Conservation (phyloP, 2,113 vertebrate genomes). For the Thamnaconus septentrionalis region DNA sequence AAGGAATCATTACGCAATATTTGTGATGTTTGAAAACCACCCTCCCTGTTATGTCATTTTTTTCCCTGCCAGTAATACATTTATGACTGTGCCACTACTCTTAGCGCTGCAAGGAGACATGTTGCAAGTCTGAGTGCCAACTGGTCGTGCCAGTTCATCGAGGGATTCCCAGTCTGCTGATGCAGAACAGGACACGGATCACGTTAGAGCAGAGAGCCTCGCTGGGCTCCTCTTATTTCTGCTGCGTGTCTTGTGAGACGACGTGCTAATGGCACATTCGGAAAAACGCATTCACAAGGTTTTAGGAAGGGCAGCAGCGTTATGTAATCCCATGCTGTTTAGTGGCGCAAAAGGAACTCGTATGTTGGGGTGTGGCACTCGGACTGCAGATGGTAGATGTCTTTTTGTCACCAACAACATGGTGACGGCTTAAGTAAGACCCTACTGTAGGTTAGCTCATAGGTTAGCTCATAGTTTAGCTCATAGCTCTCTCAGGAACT, state of each 20-base stretch:
- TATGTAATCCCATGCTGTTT: not conserved
- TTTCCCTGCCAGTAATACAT: not conserved
- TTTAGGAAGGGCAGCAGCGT: not conserved
- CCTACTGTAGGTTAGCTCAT: too few species aligned
- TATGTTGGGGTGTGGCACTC: not conserved
- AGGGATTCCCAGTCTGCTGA: not conserved
- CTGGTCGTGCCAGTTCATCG: not conserved
- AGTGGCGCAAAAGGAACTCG: not conserved
- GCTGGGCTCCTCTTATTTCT: too few species aligned
- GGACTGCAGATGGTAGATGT: not conserved
- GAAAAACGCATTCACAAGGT: not conserved
- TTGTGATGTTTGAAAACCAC: not conserved
- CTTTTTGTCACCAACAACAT: not conserved
- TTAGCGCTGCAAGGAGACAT: not conserved
- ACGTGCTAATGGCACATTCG: too few species aligned
- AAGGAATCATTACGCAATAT: not conserved
- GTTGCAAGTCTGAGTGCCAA: not conserved
- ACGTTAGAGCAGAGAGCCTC: not conserved
- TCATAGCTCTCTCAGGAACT: too few species aligned
- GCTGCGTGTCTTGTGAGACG: too few species aligned
- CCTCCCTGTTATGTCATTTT: not conserved
- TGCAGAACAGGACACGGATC: not conserved
- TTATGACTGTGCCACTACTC: too few species aligned
- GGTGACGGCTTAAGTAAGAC: too few species aligned
- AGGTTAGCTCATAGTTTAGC: too few species aligned